Conservation (phyloP, 2,888 invertebrate species). For the Prosapia bicincta region DNA sequence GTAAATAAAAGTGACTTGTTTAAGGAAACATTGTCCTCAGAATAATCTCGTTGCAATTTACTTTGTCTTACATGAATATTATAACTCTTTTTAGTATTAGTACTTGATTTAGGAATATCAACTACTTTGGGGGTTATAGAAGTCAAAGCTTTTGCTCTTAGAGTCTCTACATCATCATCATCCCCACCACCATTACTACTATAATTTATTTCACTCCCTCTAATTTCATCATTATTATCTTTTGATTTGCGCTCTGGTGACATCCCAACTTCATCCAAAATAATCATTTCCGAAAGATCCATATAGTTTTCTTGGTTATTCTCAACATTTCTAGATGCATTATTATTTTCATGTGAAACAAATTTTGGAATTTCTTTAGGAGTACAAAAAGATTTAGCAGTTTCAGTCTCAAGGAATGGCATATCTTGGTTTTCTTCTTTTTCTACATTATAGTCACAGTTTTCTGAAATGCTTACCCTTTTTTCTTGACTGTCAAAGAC, state of each 20-base stretch:
- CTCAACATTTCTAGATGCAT: not conserved
- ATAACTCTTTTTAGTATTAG: not conserved
- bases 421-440: not conserved
- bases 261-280: constrained; percentile 22
- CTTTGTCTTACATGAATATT: not conserved
- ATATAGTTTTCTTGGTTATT: constrained; percentile 8
- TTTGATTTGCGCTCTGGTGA: constrained; percentile 14
- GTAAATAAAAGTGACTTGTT: not conserved
- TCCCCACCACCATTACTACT: not conserved
- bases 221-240: not conserved
- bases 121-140: constrained; percentile 5
- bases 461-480: no score
- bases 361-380: not conserved
- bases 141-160: constrained; percentile 12
- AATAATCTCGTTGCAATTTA: not conserved
- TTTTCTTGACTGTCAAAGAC: no score
- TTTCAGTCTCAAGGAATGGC: not conserved
- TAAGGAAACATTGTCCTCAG: not conserved
- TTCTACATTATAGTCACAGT: no score
- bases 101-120: not conserved
- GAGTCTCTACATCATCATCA: constrained; percentile 10
- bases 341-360: not conserved
- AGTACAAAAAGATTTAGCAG: not conserved
- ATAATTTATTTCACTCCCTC: not conserved
- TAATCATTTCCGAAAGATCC: constrained; percentile 21